Evolutionary conservation across 2,797 vertebrate species (phyloP).

Genomic region (Mionectes olivaceus): DNA sequence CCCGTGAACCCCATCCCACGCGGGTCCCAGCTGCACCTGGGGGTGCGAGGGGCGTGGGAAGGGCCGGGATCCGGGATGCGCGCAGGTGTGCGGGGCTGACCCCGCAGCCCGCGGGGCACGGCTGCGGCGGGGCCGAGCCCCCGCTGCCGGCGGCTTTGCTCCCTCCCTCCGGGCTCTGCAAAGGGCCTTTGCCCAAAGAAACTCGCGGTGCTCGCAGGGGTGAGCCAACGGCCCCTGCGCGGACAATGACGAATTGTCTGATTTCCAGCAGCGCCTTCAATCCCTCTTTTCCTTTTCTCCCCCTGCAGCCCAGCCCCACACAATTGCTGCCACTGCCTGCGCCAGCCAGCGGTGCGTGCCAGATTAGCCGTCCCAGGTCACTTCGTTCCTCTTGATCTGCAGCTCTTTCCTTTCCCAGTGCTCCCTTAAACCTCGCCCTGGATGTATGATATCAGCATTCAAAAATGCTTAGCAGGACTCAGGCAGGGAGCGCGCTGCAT

Average conservation of each 20-base stretch:
- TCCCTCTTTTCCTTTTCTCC: not conserved
- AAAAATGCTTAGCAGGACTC: slow-evolving; percentile 53
- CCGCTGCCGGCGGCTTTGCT: not conserved
- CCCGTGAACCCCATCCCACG: not conserved
- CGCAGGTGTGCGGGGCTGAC: not conserved
- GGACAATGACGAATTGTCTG: not conserved
- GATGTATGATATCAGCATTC: slow-evolving; percentile 66
- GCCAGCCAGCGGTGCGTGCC: not conserved
- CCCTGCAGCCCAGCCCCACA: not conserved
- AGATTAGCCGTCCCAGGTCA: slow-evolving; percentile 38
- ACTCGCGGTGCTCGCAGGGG: not conserved
- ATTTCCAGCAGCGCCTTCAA: slow-evolving; percentile 16
- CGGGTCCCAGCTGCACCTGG: not conserved
- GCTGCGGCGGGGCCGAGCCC: not conserved
- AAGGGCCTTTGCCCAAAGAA: slow-evolving; percentile 9
- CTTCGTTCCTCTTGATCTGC: slow-evolving; percentile 34
- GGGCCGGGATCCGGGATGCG: not conserved
- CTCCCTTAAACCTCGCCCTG: slow-evolving; percentile 26
- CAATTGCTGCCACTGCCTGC: not conserved
- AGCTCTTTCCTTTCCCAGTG: slow-evolving; percentile 27
- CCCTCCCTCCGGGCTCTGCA: not conserved
- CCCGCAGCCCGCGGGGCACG: not conserved
- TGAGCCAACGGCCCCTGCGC: not conserved
- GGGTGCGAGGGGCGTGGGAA: slow-evolving; percentile 6
- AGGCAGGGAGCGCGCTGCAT: not conserved